Conservation (phyloP, 1,140 invertebrate species). For the Latrodectus geometricus region DNA sequence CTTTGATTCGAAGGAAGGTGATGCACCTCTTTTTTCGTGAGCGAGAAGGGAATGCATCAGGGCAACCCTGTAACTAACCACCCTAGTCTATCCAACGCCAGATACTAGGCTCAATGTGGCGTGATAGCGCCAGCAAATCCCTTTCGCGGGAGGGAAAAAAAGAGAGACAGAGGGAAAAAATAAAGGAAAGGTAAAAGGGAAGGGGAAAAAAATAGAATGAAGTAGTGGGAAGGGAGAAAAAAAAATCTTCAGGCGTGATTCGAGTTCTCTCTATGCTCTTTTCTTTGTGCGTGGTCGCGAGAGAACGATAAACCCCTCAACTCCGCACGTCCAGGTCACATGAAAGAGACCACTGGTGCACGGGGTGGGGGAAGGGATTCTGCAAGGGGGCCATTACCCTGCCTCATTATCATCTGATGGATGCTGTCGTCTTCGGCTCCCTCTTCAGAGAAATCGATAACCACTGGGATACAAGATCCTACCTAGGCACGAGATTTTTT, state of each 20-base stretch:
- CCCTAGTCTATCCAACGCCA: conserved; percentile 29
- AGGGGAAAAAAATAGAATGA: conserved; percentile 4
- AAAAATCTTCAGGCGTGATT: conserved; percentile 56
- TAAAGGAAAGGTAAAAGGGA: background rate
- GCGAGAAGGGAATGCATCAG: background rate
- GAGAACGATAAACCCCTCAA: conserved; percentile 61
- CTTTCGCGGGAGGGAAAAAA: conserved; percentile 9
- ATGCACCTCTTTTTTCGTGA: background rate
- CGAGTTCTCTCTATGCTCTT: conserved; percentile 39
- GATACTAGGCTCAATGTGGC: conserved; percentile 60
- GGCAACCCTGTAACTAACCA: conserved; percentile 56
- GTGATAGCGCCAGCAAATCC: conserved; percentile 61
- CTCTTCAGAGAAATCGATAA: conserved; percentile 57
- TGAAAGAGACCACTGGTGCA: conserved; percentile 53
- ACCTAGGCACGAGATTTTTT: conserved; percentile 45
- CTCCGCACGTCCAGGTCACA: conserved; percentile 59
- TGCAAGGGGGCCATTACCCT: conserved; percentile 55
- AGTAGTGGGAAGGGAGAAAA: background rate
- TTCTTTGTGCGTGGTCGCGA: conserved; percentile 33
- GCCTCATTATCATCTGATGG: conserved; percentile 62
- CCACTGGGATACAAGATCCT: conserved; percentile 59
- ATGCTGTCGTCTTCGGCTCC: conserved; percentile 58
- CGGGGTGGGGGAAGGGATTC: background rate
- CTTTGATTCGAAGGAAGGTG: too few species aligned
- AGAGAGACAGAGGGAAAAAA: background rate